These are phyloP conservation scores for Hydrolagus affinis DNA, from an alignment of 2,113 vertebrate genomes.

Conservation along the genomic window DNA sequence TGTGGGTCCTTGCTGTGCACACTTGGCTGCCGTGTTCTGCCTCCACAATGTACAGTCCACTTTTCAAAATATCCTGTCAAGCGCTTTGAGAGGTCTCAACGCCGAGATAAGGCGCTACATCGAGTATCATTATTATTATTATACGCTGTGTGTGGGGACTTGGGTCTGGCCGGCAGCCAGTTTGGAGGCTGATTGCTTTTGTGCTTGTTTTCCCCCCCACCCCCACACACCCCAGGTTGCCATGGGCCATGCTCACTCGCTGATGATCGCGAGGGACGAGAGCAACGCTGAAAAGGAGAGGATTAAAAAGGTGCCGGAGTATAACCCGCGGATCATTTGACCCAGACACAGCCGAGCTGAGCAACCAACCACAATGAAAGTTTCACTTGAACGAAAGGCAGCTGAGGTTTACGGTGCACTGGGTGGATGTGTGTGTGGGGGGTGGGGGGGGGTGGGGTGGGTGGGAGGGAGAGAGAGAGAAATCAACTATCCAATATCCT, in stretches of 20 bases:
- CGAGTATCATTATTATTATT: background rate
- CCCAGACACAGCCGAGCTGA: background rate
- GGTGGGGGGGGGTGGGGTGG: too few relatives aligned
- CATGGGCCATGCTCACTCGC: constrained; percentile 83
- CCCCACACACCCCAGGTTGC: too few relatives aligned
- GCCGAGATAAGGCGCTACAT: background rate
- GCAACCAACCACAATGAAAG: constrained; percentile 33
- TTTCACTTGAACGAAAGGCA: constrained; percentile 40
- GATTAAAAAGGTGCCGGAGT: constrained; percentile 83
- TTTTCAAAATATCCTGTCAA: background rate
- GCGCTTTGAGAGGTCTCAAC: background rate
- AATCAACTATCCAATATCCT: background rate
- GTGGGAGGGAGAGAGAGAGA: too few relatives aligned
- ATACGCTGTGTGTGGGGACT: too few relatives aligned
- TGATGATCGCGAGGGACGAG: constrained; percentile 82
- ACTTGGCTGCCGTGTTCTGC: too few relatives aligned
- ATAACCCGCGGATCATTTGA: constrained; percentile 89
- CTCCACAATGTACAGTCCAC: too few relatives aligned
- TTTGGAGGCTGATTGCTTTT: background rate
- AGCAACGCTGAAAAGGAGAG: constrained; percentile 72
- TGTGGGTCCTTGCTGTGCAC: too few relatives aligned
- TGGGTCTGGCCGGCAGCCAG: background rate
- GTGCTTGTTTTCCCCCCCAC: background rate
- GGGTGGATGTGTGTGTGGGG: too few relatives aligned
- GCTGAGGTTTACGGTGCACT: constrained; percentile 36